These are phyloP conservation scores for Sylvilagus floridanus DNA, from an alignment of 2,797 vertebrate species.

Conservation along the genomic window DNA sequence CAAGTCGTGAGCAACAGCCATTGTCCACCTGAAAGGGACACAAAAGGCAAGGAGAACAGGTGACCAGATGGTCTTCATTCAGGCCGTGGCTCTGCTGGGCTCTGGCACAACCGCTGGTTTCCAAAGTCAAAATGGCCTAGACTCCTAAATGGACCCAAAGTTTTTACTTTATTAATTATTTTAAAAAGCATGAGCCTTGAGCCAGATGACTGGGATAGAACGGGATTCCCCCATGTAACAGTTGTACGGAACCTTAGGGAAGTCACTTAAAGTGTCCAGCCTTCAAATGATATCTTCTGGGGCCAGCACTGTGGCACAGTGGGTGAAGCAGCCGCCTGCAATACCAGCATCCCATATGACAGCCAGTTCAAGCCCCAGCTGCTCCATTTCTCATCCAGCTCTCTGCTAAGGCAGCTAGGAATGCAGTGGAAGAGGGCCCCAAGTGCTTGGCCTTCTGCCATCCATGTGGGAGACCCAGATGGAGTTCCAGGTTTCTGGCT, in stretches of 20 bases:
- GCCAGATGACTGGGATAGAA: neutral
- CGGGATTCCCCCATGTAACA: neutral
- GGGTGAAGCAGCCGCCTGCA: no score
- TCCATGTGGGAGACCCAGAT: no score
- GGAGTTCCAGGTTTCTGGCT: no score
- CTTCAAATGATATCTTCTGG: neutral
- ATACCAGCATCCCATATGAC: no score
- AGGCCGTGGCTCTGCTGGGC: neutral
- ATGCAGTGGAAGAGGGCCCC: no score
- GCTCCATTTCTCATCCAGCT: no score
- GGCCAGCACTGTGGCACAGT: no score
- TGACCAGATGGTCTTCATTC: neutral
- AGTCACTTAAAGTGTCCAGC: neutral
- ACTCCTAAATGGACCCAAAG: neutral
- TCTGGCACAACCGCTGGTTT: neutral
- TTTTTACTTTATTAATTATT: neutral
- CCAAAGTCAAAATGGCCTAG: neutral
- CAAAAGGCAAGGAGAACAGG: neutral
- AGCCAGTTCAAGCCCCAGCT: no score
- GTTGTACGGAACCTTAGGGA: neutral
- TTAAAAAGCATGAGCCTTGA: neutral
- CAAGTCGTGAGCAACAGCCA: conserved; percentile 54
- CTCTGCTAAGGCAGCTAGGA: no score
- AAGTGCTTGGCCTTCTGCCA: no score
- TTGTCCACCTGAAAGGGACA: conserved; percentile 49